phyloP scores from a whole-genome alignment of 2,888 invertebrate genomes.

The Polydrusus pterygomalis region DNA sequence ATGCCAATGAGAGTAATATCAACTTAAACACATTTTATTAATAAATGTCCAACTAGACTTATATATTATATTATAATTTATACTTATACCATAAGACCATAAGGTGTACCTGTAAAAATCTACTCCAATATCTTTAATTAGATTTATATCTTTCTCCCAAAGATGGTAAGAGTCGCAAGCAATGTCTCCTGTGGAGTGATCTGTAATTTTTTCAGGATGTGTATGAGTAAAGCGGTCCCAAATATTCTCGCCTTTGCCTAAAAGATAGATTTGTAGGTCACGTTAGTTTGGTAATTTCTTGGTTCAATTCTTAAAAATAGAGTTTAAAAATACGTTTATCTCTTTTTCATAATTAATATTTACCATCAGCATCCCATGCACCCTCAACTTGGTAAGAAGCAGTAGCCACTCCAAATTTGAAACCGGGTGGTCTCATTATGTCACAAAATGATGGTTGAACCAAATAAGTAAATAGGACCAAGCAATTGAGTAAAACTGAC shows the following conservation, averaged over 20 bases:
- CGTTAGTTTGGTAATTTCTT: no score
- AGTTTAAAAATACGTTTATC: no score
- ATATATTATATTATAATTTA: no score
- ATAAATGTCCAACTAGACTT: no score
- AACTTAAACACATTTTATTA: no score
- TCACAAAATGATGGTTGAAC: background rate
- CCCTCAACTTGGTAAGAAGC: constrained; percentile 75
- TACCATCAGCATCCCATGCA: constrained; percentile 74
- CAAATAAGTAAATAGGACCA: constrained; percentile 50
- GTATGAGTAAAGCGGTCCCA: constrained; percentile 81
- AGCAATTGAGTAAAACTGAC: background rate
- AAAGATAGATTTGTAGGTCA: constrained; percentile 31
- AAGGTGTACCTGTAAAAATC: constrained; percentile 63
- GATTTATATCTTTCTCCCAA: constrained; percentile 76
- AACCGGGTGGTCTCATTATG: constrained; percentile 57
- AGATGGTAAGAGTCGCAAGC: constrained; percentile 81
- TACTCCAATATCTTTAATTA: constrained; percentile 76
- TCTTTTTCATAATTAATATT: background rate
- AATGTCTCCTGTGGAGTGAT: constrained; percentile 75
- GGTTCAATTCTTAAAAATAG: no score
- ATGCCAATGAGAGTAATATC: no score
- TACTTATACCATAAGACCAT: no score
- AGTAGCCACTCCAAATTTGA: constrained; percentile 69
- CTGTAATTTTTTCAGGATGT: constrained; percentile 73
- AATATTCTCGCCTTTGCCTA: constrained; percentile 79